A percentile compares a stretch with the other conserved stretches of the same genome.
Evolutionary conservation across 2,113 vertebrate species (phyloP).

Genomic region (Macrotis lagotis): DNA sequence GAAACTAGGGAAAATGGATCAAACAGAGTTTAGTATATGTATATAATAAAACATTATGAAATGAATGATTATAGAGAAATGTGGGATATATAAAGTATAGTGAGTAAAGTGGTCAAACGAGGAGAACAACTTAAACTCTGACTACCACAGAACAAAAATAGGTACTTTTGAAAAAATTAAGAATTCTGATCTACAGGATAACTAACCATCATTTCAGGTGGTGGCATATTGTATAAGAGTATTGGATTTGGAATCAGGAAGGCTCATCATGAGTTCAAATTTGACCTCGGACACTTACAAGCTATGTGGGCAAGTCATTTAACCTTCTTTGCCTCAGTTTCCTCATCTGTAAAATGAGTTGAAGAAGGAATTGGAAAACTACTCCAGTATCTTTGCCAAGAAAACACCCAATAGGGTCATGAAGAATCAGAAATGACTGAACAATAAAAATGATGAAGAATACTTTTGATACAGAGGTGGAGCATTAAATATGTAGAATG

Average conservation of each 20-base stretch:
- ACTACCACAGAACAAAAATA: too few species aligned
- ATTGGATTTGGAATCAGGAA: not conserved
- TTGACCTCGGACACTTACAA: not conserved
- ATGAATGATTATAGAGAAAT: too few species aligned
- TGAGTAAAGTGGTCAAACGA: too few species aligned
- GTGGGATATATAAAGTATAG: too few species aligned
- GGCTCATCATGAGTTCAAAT: not conserved
- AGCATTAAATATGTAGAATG: not conserved
- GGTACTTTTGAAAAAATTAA: too few species aligned
- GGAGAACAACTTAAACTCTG: too few species aligned
- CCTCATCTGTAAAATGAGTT: not conserved
- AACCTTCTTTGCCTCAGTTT: not conserved
- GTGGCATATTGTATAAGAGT: not conserved
- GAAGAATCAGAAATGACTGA: not conserved
- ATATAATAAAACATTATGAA: too few species aligned
- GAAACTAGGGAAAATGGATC: too few species aligned
- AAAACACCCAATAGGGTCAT: not conserved
- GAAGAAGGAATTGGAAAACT: not conserved
- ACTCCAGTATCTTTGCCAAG: not conserved
- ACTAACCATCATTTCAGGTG: not conserved
- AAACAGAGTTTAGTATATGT: too few species aligned
- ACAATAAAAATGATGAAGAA: not conserved
- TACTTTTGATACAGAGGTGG: not conserved
- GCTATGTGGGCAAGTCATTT: not conserved
- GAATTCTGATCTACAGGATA: too few species aligned